A percentile compares a stretch with the other conserved stretches of the same genome.
Conservation (phyloP, 1,140 invertebrate genomes). For the Chymomyza costata region DNA sequence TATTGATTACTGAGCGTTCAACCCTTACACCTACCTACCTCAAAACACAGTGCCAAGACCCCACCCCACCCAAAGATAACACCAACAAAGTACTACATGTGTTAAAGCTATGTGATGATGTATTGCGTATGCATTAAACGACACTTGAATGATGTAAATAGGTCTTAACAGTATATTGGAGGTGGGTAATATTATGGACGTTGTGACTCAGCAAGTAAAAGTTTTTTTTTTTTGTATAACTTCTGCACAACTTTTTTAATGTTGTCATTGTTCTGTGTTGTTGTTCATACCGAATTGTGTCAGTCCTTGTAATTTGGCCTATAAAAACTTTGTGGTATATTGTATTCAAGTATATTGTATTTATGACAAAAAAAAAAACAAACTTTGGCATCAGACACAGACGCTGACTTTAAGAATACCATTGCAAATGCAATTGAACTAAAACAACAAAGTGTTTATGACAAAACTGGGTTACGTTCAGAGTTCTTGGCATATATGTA, state of each 20-base stretch:
- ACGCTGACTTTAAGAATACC: constrained; percentile 4
- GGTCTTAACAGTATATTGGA: too few species aligned
- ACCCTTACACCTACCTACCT: too few species aligned
- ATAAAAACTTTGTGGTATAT: constrained; percentile 9
- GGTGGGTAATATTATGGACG: not conserved
- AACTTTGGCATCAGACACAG: constrained; percentile 7
- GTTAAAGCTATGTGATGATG: too few species aligned
- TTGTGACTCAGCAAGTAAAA: constrained; percentile 12
- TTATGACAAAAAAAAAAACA: too few species aligned
- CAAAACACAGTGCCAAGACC: too few species aligned
- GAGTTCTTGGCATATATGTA: constrained; percentile 6
- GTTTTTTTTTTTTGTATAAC: constrained; percentile 11
- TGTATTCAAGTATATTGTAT: too few species aligned
- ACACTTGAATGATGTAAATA: constrained; percentile 30
- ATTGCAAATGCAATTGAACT: constrained; percentile 14
- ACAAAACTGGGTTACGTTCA: constrained; percentile 27
- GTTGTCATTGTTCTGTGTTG: too few species aligned
- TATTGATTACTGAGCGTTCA: constrained; percentile 17
- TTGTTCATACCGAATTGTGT: not conserved
- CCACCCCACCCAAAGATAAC: not conserved
- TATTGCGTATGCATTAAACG: constrained; percentile 23
- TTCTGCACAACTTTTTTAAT: not conserved
- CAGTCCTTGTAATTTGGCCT: not conserved
- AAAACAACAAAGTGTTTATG: constrained; percentile 8
- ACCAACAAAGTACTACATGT: too few species aligned